phyloP scores from a whole-genome alignment of 2,888 invertebrate genomes.

The Drosophila formosana region DNA sequence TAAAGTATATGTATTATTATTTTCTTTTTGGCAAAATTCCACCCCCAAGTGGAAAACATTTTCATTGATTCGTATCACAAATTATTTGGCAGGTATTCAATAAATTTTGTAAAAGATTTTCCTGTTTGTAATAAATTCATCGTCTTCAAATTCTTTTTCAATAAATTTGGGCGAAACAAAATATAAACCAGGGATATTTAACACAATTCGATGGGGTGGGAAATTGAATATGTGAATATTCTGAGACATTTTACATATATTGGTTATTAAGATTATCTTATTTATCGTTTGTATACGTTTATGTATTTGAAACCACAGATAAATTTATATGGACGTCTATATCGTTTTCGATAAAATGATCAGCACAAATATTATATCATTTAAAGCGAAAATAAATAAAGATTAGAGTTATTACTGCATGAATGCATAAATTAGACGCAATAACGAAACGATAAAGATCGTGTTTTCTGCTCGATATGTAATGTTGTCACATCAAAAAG shows the following conservation, averaged over 20 bases:
- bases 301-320: constrained; percentile 9
- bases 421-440: background rate
- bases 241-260: background rate
- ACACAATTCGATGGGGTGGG: too few relatives aligned
- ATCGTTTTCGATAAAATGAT: constrained; percentile 1
- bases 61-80: constrained; percentile 2
- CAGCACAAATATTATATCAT: background rate
- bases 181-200: too few relatives aligned
- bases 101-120: background rate
- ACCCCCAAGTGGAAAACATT: background rate
- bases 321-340: constrained; percentile 13
- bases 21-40: background rate
- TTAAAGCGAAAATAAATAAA: background rate
- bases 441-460: too few relatives aligned
- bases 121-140: background rate
- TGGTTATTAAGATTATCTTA: background rate
- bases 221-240: too few relatives aligned
- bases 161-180: background rate
- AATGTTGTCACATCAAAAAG: too few relatives aligned
- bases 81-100: background rate
- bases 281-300: constrained; percentile 5
- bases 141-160: background rate
- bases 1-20: too few relatives aligned
- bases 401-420: background rate
- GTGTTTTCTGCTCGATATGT: too few relatives aligned